Percentiles rank a stretch among this genome's conserved stretches.
Conservation (phyloP, 2,888 invertebrate species). For the Taphrorychus bicolor region DNA sequence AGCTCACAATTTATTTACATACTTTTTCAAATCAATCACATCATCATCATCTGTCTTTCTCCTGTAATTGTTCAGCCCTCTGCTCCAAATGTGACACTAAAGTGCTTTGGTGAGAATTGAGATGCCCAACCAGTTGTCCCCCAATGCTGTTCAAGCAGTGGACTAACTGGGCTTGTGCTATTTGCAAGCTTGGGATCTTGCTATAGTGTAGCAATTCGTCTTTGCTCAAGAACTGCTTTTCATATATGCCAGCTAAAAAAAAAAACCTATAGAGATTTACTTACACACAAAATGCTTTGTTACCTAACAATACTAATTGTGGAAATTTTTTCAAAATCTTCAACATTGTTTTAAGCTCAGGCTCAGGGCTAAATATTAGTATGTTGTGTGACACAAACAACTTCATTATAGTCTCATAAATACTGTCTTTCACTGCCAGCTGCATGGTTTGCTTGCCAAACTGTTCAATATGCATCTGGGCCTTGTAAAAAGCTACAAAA, state of each 20-base stretch:
- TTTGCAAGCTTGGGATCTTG: conserved; percentile 69
- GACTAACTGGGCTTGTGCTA: conserved; percentile 72
- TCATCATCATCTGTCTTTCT: conserved; percentile 19
- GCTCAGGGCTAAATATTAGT: conserved; percentile 74
- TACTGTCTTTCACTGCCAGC: conserved; percentile 71
- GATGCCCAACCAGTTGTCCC: conserved; percentile 68
- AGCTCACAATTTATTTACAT: too few species aligned
- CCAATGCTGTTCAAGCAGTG: conserved; percentile 72
- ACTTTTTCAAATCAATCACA: too few species aligned
- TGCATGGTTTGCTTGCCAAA: conserved; percentile 72
- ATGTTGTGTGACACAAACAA: conserved; percentile 71
- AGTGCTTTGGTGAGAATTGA: conserved; percentile 72
- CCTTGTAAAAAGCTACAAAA: conserved; percentile 67
- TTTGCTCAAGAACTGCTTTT: conserved; percentile 71
- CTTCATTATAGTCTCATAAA: conserved; percentile 70
- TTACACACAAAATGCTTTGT: too few species aligned
- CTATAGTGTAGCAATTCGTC: conserved; percentile 74
- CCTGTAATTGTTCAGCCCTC: conserved; percentile 60
- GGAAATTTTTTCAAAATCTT: conserved; percentile 75
- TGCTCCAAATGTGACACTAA: conserved; percentile 72
- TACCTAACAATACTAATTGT: conserved; percentile 74
- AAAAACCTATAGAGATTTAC: too few species aligned
- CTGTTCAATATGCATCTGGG: conserved; percentile 72
- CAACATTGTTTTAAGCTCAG: conserved; percentile 67
- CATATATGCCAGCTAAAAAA: conserved; percentile 73